Percentiles rank a stretch among this genome's conserved stretches.
Evolutionary conservation across 2,888 invertebrate genomes (phyloP).

Genomic region (Schizaphis graminum): DNA sequence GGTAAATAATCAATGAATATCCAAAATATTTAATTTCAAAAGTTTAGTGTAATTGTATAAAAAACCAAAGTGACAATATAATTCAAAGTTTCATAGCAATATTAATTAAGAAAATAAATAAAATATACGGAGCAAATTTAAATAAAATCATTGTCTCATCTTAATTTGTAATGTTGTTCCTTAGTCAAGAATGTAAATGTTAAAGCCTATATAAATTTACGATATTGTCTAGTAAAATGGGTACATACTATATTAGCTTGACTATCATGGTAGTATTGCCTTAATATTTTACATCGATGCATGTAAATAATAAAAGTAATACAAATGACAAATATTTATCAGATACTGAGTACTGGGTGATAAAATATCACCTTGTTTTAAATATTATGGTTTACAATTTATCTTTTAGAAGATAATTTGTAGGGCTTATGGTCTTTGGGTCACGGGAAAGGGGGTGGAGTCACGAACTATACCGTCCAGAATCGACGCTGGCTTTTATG

Average conservation of each 20-base stretch:
- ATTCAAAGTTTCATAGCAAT: too few species aligned
- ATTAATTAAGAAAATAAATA: too few species aligned
- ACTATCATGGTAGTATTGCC: neutral
- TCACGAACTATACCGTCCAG: neutral
- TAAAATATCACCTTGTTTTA: neutral
- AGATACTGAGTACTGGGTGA: neutral
- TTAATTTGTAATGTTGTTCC: neutral
- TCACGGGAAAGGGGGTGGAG: neutral
- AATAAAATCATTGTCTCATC: neutral
- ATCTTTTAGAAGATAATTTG: neutral
- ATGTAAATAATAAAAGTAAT: neutral
- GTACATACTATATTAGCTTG: neutral
- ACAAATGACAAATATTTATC: neutral
- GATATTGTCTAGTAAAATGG: neutral
- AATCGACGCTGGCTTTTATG: neutral
- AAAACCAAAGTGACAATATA: too few species aligned
- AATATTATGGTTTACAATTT: neutral
- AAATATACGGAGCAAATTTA: neutral
- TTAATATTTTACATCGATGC: neutral
- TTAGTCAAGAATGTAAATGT: neutral
- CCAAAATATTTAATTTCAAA: too few species aligned
- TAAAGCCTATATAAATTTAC: neutral
- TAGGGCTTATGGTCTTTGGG: neutral
- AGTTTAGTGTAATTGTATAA: too few species aligned
- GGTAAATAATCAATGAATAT: too few species aligned